Evolutionary conservation across 2,797 vertebrate species (phyloP).

Genomic region (Sebastes reedi): DNA sequence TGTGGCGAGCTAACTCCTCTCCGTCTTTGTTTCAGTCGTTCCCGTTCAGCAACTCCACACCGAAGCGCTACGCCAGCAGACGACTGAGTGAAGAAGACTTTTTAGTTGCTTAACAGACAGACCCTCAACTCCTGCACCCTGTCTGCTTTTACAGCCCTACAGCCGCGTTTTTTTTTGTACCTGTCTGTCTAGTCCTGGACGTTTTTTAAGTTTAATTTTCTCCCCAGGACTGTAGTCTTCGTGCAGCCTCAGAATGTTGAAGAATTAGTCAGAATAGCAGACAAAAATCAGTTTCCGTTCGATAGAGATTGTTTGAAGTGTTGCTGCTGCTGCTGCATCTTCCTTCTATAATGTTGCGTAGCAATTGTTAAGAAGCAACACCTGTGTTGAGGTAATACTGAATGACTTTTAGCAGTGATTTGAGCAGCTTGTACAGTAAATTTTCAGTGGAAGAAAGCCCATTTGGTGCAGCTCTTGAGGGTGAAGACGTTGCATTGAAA

Average conservation of each 20-base stretch:
- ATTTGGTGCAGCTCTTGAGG: neutral
- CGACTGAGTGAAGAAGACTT: slow-evolving; percentile 71
- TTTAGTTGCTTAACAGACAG: slow-evolving; percentile 37
- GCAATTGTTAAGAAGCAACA: neutral
- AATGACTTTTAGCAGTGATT: slow-evolving; percentile 57
- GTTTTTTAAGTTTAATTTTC: slow-evolving; percentile 20
- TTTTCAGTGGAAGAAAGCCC: neutral
- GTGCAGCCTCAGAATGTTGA: slow-evolving; percentile 25
- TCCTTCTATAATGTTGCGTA: neutral
- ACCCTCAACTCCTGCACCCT: slow-evolving; percentile 31
- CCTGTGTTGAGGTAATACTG: neutral
- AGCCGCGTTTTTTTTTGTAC: slow-evolving; percentile 22
- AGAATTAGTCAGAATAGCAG: slow-evolving; percentile 19
- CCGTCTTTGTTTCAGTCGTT: slow-evolving; percentile 82
- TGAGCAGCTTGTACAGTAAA: neutral
- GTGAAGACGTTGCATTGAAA: neutral
- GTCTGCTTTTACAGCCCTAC: slow-evolving; percentile 51
- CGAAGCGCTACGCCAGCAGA: slow-evolving; percentile 75
- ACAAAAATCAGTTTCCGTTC: neutral
- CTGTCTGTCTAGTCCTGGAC: slow-evolving; percentile 19
- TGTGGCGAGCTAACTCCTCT: slow-evolving; percentile 54
- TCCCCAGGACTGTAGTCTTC: slow-evolving; percentile 20
- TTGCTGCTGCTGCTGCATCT: slow-evolving; percentile 7
- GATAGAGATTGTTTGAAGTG: slow-evolving; percentile 44
- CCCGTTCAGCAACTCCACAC: slow-evolving; percentile 79